Evolutionary conservation across 2,888 invertebrate species (phyloP), one percentile per base, ranked within the genome.

Genomic region (Polydrusus pterygomalis): DNA sequence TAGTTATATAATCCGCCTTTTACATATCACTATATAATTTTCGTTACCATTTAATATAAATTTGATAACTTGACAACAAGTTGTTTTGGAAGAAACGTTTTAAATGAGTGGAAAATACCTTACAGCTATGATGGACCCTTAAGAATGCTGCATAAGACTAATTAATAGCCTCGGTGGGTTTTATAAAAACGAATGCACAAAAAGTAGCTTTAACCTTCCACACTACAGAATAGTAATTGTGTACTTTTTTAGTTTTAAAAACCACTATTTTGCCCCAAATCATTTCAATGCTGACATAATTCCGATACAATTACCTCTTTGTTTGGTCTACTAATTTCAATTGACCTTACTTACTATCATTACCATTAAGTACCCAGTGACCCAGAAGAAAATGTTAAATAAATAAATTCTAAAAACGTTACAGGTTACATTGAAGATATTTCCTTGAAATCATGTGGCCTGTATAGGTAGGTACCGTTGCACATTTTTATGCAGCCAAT

Each of bases 281-380:
- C 17, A 38, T 38, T 15, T 54, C 38, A 60, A 15, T 11, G 38
- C 10, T 60, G 58, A 60, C 58, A 60, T 38, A 60, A 60, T 60
- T 60, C 5, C 9, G 15, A 9, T 6, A 18, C 17, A 60, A 60
- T 60, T 60, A 60, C 18, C 18, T 38, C 38, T 60, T 60, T 60
- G 58, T 60, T 60, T 60, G 58, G 58, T 60, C 30, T 60, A 38
- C 58, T 15, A 38, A 60, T 60, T 60, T 60, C 18, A 60, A 18
- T 17, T 10, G 58, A 60, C 58, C 58, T 60, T 54, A 34, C 58
- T 60, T 54, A 60, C 38, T 18, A 60, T 60, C 58, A n/a, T n/a
- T n/a, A n/a, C 58, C 38, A 60, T 60, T 60, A 34, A 60, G 58
- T 60, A 60, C 58, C 18, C 38, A 38, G 58, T 18, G 58, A 60